These are phyloP conservation scores for Scaptomyza parva DNA, from an alignment of 2,888 invertebrate species.

Conservation along the genomic window DNA sequence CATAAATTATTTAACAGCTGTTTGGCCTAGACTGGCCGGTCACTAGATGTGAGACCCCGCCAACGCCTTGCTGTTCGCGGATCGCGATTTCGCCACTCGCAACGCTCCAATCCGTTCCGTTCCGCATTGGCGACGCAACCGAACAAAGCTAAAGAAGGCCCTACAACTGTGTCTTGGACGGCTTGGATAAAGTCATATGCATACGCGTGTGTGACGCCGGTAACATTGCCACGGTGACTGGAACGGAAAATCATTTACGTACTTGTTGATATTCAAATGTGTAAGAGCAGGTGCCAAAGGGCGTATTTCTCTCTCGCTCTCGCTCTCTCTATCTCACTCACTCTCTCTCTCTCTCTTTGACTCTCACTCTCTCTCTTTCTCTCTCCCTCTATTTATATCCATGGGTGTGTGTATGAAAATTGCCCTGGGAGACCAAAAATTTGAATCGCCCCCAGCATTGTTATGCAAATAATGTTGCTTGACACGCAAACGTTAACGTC, in stretches of 20 bases:
- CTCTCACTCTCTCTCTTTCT: not conserved
- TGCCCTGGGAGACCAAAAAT: conserved; percentile 79
- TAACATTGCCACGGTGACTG: conserved; percentile 39
- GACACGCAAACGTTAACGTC: conserved; percentile 82
- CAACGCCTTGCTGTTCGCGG: conserved; percentile 15
- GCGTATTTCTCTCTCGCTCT: conserved; percentile 10
- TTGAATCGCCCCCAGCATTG: conserved; percentile 83
- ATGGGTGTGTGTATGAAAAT: conserved; percentile 59
- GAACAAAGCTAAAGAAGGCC: conserved; percentile 49
- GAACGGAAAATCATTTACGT: conserved; percentile 63
- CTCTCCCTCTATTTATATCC: conserved; percentile 12
- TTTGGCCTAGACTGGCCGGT: conserved; percentile 31
- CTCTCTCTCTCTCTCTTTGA: not conserved
- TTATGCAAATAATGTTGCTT: conserved; percentile 85
- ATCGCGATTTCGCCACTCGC: conserved; percentile 24
- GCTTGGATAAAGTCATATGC: conserved; percentile 70
- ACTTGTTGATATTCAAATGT: conserved; percentile 47
- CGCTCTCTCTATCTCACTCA: no score
- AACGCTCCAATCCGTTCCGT: conserved; percentile 51
- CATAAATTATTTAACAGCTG: conserved; percentile 76
- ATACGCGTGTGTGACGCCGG: conserved; percentile 59
- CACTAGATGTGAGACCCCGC: conserved; percentile 23
- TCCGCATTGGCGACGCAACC: conserved; percentile 74
- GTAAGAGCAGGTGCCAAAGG: conserved; percentile 67
- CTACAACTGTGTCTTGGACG: conserved; percentile 8